A percentile compares a stretch with the other conserved stretches of the same genome.
phyloP scores from a whole-genome alignment of 2,888 invertebrate species.

The Pardosa pseudoannulata region DNA sequence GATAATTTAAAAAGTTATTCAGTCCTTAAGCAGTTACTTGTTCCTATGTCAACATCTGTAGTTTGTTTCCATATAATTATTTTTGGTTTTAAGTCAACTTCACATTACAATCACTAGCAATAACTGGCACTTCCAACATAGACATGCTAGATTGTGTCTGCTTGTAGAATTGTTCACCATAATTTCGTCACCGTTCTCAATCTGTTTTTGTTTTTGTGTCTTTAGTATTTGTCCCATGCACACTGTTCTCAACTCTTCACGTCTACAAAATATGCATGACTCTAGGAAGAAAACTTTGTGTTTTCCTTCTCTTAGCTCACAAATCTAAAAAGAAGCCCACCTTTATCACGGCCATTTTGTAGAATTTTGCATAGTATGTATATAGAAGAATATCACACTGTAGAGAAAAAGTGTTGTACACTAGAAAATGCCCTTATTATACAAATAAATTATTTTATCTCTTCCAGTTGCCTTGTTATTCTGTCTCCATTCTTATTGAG shows the following conservation, averaged over 20 bases:
- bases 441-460: conserved; percentile 66
- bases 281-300: neutral
- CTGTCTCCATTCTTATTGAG: too few relatives aligned
- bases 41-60: too few relatives aligned
- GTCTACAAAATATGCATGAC: conserved; percentile 8
- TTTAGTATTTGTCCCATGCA: neutral
- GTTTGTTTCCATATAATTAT: too few relatives aligned
- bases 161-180: conserved; percentile 12
- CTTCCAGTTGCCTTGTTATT: conserved; percentile 27
- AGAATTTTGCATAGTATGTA: conserved; percentile 45
- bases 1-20: too few relatives aligned
- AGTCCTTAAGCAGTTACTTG: too few relatives aligned
- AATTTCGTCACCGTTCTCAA: too few relatives aligned
- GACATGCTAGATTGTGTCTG: neutral
- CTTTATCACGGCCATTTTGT: conserved; percentile 39
- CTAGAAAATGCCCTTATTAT: conserved; percentile 43
- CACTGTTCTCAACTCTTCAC: conserved; percentile 28
- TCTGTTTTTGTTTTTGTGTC: neutral
- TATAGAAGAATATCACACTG: conserved; percentile 42
- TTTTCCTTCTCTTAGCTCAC: conserved; percentile 25
- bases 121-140: neutral
- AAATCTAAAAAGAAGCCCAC: conserved; percentile 35
- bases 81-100: too few relatives aligned
- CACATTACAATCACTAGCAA: neutral
- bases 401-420: conserved; percentile 48